Evolutionary conservation across 2,888 invertebrate species (phyloP).

Genomic region (Melinaea marsaeus): DNA sequence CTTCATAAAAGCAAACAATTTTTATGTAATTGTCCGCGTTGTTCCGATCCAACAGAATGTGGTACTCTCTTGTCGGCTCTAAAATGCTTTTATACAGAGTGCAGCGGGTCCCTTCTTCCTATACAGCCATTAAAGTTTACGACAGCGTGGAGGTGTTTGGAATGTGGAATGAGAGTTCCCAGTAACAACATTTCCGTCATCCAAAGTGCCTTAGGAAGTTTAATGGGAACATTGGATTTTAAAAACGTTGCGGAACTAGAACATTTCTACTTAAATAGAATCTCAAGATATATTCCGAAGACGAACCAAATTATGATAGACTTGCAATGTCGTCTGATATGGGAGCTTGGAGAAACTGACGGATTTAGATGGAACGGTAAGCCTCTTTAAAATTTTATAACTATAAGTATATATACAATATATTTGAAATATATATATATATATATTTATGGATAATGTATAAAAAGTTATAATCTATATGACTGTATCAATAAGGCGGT

Average conservation of each 20-base stretch:
- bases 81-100: conserved; percentile 72
- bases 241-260: conserved; percentile 74
- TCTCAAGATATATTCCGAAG: conserved; percentile 75
- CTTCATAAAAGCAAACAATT: conserved; percentile 83
- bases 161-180: conserved; percentile 71
- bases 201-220: conserved; percentile 74
- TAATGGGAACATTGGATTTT: conserved; percentile 71
- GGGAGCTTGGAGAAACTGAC: conserved; percentile 77
- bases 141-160: conserved; percentile 79
- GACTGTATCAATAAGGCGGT: too few relatives aligned
- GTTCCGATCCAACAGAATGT: conserved; percentile 82
- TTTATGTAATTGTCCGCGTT: conserved; percentile 80
- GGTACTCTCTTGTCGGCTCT: conserved; percentile 79
- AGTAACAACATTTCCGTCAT: conserved; percentile 70
- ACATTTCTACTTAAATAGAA: conserved; percentile 74
- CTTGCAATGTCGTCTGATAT: conserved; percentile 80
- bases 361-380: conserved; percentile 79
- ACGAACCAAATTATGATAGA: conserved; percentile 80
- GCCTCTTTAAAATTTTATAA: conserved; percentile 22
- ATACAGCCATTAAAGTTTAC: conserved; percentile 72
- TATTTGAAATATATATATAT: too few relatives aligned
- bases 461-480: too few relatives aligned
- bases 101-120: conserved; percentile 77
- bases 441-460: too few relatives aligned
- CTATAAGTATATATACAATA: background rate